Evolutionary conservation across 2,113 vertebrate genomes (phyloP).

Genomic region (Aplodontia rufa): DNA sequence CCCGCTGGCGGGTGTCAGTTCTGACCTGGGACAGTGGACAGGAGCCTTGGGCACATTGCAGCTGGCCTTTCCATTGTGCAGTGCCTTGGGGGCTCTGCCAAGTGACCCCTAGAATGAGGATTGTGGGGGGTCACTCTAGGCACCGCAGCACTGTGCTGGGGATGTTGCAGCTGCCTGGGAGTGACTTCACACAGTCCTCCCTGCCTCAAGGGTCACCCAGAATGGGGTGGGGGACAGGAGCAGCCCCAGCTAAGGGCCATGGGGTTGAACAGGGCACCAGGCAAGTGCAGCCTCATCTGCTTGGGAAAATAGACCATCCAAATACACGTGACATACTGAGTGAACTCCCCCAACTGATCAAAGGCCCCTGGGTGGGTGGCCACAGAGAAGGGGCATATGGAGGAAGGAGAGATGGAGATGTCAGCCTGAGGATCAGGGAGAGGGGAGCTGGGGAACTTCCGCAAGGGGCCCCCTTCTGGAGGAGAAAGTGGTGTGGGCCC

Average conservation of each 20-base stretch:
- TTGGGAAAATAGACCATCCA: background rate
- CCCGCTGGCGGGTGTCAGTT: background rate
- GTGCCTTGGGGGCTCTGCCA: background rate
- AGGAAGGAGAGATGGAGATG: background rate
- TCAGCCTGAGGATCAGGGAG: background rate
- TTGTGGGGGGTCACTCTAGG: constrained; percentile 45
- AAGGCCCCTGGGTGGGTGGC: background rate
- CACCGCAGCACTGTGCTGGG: constrained; percentile 38
- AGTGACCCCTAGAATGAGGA: constrained; percentile 35
- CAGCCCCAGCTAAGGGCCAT: background rate
- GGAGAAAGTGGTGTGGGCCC: background rate
- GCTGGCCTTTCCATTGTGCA: background rate
- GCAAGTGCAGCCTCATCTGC: background rate
- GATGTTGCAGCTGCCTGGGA: constrained; percentile 62
- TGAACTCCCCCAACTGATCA: background rate
- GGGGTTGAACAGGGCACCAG: background rate
- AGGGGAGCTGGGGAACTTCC: background rate
- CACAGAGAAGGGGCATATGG: background rate
- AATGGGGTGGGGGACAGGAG: background rate
- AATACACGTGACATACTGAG: background rate
- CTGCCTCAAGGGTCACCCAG: constrained; percentile 44
- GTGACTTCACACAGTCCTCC: constrained; percentile 54
- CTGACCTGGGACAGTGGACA: background rate
- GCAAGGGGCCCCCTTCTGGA: background rate
- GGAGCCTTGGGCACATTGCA: background rate